Percentiles rank a stretch among this genome's conserved stretches.
These are phyloP conservation scores for Matsumurasca onukii DNA, from an alignment of 1,140 invertebrate genomes.

Conservation along the genomic window DNA sequence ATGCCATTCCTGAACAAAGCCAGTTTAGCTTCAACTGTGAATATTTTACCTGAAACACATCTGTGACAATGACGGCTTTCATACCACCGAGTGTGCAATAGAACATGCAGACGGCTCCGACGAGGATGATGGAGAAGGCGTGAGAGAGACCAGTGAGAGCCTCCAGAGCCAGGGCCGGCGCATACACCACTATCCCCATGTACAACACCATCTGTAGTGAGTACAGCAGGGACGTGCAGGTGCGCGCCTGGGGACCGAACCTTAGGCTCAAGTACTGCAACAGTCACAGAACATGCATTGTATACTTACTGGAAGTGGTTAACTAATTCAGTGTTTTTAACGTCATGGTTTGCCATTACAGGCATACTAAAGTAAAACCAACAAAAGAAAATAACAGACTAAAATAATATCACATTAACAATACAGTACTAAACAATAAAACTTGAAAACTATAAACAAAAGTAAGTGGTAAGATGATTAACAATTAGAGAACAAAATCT, in stretches of 20 bases:
- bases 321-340: too few species aligned
- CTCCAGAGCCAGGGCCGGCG: slow-evolving; percentile 85
- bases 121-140: slow-evolving; percentile 71
- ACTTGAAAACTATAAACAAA: too few species aligned
- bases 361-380: too few species aligned
- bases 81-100: slow-evolving; percentile 87
- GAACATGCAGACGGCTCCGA: slow-evolving; percentile 81
- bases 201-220: slow-evolving; percentile 85
- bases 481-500: too few species aligned
- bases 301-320: too few species aligned
- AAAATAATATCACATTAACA: too few species aligned
- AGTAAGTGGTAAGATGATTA: too few species aligned
- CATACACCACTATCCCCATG: slow-evolving; percentile 91
- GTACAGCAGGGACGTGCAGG: slow-evolving; percentile 73
- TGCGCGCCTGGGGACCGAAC: slow-evolving; percentile 61
- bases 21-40: too few species aligned
- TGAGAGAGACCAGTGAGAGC: slow-evolving; percentile 78
- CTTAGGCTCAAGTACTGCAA: slow-evolving; percentile 78
- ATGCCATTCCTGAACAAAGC: too few species aligned
- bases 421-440: too few species aligned
- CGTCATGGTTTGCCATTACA: too few species aligned
- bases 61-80: slow-evolving; percentile 86
- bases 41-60: slow-evolving; percentile 78
- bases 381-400: too few species aligned
- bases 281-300: slow-evolving; percentile 18